These are phyloP conservation scores for Arnoldichthys spilopterus DNA, from an alignment of 2,797 vertebrate species.

Conservation along the genomic window DNA sequence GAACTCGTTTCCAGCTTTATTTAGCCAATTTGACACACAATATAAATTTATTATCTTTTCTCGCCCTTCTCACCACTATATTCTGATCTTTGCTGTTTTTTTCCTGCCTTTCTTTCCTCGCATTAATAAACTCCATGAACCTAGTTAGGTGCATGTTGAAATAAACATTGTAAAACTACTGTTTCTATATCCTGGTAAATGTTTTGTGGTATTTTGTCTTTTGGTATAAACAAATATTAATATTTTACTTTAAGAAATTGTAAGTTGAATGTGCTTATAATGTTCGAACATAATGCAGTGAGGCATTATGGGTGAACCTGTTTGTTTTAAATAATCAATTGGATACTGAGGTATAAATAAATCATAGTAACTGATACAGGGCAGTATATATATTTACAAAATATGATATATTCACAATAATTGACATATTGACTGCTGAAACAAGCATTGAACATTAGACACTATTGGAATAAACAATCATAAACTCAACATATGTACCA, in stretches of 20 bases:
- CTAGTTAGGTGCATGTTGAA: constrained; percentile 84
- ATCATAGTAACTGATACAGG: too few relatives aligned
- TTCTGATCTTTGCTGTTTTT: constrained; percentile 11
- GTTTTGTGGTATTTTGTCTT: constrained; percentile 16
- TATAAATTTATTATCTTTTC: constrained; percentile 19
- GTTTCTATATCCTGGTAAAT: constrained; percentile 26
- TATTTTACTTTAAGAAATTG: background rate
- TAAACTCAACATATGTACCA: too few relatives aligned
- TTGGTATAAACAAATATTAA: background rate
- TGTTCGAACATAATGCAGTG: too few relatives aligned
- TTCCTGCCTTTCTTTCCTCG: constrained; percentile 36
- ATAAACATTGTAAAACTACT: constrained; percentile 72
- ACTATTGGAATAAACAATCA: too few relatives aligned
- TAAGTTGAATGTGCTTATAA: too few relatives aligned
- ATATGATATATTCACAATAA: too few relatives aligned
- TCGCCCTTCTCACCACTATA: constrained; percentile 25
- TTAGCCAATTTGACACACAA: constrained; percentile 19
- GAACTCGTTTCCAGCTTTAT: constrained; percentile 9
- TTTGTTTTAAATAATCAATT: too few relatives aligned
- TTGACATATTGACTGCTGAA: too few relatives aligned
- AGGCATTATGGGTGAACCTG: too few relatives aligned
- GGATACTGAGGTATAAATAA: too few relatives aligned
- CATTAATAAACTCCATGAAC: constrained; percentile 59
- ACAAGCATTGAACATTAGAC: too few relatives aligned
- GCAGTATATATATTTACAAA: too few relatives aligned